These are phyloP conservation scores for Labeo rohita DNA, from an alignment of 2,113 vertebrate species.

Conservation along the genomic window DNA sequence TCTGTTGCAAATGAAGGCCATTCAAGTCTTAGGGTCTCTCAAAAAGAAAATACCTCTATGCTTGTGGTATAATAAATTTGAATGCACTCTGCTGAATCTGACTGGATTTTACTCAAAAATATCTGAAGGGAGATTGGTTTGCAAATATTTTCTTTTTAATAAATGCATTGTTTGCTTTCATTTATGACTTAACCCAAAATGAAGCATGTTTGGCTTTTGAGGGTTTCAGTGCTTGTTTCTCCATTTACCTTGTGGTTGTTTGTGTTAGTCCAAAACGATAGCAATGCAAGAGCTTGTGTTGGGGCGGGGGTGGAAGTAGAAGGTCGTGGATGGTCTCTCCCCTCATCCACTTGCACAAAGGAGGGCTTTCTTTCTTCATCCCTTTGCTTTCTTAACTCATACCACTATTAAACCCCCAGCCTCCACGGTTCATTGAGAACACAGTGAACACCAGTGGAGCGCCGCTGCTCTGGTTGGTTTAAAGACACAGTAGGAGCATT, in stretches of 20 bases:
- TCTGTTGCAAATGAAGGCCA: background rate
- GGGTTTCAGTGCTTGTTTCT: conserved; percentile 57
- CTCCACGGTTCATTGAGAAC: conserved; percentile 31
- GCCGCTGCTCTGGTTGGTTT: conserved; percentile 23
- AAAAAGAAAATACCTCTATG: background rate
- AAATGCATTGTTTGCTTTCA: background rate
- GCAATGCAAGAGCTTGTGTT: conserved; percentile 6
- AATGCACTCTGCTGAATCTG: background rate
- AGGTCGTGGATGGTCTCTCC: conserved; percentile 32
- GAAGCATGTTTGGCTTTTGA: conserved; percentile 68
- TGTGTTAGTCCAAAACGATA: conserved; percentile 9
- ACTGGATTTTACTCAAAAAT: background rate
- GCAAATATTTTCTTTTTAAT: background rate
- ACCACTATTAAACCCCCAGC: conserved; percentile 58
- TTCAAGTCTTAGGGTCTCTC: background rate
- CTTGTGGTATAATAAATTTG: background rate
- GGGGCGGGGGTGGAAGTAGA: conserved; percentile 38
- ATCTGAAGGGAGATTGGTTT: background rate
- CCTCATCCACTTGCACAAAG: conserved; percentile 59
- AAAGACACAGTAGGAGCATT: conserved; percentile 39
- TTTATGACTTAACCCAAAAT: conserved; percentile 29
- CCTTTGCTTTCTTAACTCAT: conserved; percentile 59
- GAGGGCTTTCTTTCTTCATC: conserved; percentile 63
- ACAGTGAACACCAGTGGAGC: conserved; percentile 19
- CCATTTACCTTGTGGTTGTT: conserved; percentile 22